Percentiles rank a stretch among this genome's conserved stretches.
phyloP scores from a whole-genome alignment of 2,797 vertebrate genomes.

The Miichthys miiuy region DNA sequence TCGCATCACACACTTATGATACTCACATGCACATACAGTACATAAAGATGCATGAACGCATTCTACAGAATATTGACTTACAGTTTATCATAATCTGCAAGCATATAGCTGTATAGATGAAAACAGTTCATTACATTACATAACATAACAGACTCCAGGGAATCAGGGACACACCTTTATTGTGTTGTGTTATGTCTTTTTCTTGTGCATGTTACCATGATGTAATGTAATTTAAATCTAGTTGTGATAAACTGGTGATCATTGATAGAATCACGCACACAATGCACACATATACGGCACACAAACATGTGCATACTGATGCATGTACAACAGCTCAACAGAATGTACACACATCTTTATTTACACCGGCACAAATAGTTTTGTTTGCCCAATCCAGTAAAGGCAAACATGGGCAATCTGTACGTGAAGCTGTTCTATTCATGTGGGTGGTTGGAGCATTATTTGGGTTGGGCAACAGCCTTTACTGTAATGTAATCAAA shows the following conservation, averaged over 20 bases:
- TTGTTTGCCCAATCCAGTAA: constrained; percentile 43
- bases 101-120: neutral
- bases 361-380: constrained; percentile 22
- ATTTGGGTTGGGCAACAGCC: constrained; percentile 40
- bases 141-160: neutral
- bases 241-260: neutral
- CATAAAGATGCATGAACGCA: neutral
- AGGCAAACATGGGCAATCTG: constrained; percentile 51
- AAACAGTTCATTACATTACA: neutral
- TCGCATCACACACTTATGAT: neutral
- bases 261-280: neutral
- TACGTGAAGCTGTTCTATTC: constrained; percentile 28
- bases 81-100: neutral
- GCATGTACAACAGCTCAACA: constrained; percentile 3
- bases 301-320: neutral
- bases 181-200: constrained; percentile 6
- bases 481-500: constrained; percentile 43
- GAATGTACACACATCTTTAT: constrained; percentile 37
- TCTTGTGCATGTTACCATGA: neutral
- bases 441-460: constrained; percentile 28
- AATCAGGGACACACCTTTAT: neutral
- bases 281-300: neutral
- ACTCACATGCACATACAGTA: neutral
- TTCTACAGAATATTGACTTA: neutral
- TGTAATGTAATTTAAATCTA: neutral